These are phyloP conservation scores for Unio pictorum DNA, from an alignment of 2,888 invertebrate genomes.

Conservation along the genomic window DNA sequence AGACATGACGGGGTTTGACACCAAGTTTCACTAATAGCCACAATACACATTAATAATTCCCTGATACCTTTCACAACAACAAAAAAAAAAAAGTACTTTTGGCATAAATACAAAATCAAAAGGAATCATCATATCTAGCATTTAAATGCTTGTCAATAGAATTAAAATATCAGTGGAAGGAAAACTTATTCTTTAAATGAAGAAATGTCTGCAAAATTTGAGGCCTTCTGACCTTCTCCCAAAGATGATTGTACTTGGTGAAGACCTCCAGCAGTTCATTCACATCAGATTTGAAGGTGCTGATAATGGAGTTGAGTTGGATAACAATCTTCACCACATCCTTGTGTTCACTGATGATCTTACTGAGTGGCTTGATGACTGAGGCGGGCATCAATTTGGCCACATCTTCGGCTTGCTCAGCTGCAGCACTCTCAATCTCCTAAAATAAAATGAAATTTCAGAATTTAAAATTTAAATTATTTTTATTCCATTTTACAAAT, in stretches of 20 bases:
- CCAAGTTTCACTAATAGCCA: no score
- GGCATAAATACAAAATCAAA: no score
- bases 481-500: neutral
- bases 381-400: conserved; percentile 58
- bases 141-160: no score
- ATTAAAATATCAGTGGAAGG: no score
- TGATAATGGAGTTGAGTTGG: conserved; percentile 69
- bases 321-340: conserved; percentile 83
- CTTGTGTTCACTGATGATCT: conserved; percentile 81
- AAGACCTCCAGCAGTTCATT: conserved; percentile 87
- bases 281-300: conserved; percentile 79
- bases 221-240: conserved; percentile 63
- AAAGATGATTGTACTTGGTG: conserved; percentile 83
- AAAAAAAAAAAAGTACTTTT: no score
- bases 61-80: no score
- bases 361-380: conserved; percentile 69
- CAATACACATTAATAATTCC: no score
- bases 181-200: neutral
- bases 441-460: conserved; percentile 22
- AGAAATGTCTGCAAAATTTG: neutral
- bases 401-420: conserved; percentile 61
- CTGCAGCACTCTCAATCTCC: conserved; percentile 63
- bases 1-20: no score
- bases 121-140: no score
- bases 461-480: neutral